phyloP scores from a whole-genome alignment of 1,140 invertebrate species.

The Chlorops oryzae region DNA sequence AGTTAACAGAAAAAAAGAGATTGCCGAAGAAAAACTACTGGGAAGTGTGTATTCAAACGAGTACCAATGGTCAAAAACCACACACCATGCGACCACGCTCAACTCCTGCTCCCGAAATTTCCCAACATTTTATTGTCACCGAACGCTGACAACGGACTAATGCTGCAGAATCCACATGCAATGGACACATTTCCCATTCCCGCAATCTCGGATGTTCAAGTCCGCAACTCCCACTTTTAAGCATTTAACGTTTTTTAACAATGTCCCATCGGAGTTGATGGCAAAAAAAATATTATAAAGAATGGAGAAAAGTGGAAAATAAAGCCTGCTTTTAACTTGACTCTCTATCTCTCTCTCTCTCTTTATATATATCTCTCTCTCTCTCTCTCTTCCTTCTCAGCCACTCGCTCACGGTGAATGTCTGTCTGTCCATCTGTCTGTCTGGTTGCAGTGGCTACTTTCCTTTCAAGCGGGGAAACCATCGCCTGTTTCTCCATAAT shows the following conservation, averaged over 20 bases:
- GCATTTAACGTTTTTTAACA: too few species aligned
- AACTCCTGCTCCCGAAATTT: conserved; percentile 25
- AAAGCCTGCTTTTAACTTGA: background rate
- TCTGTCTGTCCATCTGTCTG: background rate
- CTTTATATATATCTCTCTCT: background rate
- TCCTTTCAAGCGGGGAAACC: background rate
- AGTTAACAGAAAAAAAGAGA: conserved; percentile 32
- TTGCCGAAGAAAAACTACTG: too few species aligned
- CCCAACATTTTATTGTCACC: conserved; percentile 36
- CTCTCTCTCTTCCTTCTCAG: background rate
- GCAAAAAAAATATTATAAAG: background rate
- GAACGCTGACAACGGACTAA: too few species aligned
- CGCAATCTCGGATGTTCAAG: too few species aligned
- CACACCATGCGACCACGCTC: too few species aligned
- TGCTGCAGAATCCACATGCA: too few species aligned
- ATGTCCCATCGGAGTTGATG: too few species aligned
- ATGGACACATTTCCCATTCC: too few species aligned
- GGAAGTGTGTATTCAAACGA: too few species aligned
- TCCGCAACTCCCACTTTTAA: too few species aligned
- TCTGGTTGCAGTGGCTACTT: too few species aligned
- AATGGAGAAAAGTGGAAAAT: background rate
- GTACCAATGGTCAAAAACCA: too few species aligned
- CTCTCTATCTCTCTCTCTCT: background rate
- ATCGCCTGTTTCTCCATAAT: background rate
- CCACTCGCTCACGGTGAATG: background rate